These are phyloP conservation scores for Pterois miles DNA, from an alignment of 2,797 vertebrate species.

Conservation along the genomic window DNA sequence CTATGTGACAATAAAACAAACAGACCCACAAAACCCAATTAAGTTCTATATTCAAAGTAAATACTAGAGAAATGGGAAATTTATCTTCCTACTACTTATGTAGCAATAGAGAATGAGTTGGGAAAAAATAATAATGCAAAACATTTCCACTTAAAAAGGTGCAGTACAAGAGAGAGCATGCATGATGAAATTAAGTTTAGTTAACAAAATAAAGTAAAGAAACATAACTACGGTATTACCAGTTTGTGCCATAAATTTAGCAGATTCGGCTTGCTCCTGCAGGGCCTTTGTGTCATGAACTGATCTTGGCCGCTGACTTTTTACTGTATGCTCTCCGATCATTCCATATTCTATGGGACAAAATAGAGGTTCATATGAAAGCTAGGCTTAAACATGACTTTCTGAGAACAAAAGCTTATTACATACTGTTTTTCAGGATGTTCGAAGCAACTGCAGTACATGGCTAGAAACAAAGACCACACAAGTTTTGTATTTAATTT, in stretches of 20 bases:
- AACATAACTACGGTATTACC: conserved; percentile 99
- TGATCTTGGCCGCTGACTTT: conserved; percentile 99
- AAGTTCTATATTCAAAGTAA: conserved; percentile 69
- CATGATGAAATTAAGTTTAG: conserved; percentile 95
- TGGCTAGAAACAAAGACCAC: conserved; percentile 87
- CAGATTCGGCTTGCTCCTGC: conserved; percentile 99
- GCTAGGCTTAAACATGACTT: conserved; percentile 86
- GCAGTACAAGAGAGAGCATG: conserved; percentile 93
- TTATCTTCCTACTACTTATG: conserved; percentile 74
- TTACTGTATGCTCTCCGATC: conserved; percentile 99
- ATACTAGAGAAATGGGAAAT: conserved; percentile 72
- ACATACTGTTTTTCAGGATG: conserved; percentile 81
- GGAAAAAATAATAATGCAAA: conserved; percentile 80
- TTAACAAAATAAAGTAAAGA: conserved; percentile 87
- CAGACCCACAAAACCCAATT: conserved; percentile 76
- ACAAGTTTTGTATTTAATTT: conserved; percentile 79
- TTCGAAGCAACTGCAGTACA: conserved; percentile 79
- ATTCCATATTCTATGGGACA: conserved; percentile 99
- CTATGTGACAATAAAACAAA: conserved; percentile 75
- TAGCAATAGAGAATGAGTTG: conserved; percentile 83
- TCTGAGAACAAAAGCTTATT: conserved; percentile 83
- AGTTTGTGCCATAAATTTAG: conserved; percentile 99
- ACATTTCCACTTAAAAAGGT: conserved; percentile 86
- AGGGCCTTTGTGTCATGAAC: conserved; percentile 99
- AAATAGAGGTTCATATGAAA: conserved; percentile 99